Conservation (phyloP, 2,797 vertebrate genomes). For the Halcyon badia region DNA sequence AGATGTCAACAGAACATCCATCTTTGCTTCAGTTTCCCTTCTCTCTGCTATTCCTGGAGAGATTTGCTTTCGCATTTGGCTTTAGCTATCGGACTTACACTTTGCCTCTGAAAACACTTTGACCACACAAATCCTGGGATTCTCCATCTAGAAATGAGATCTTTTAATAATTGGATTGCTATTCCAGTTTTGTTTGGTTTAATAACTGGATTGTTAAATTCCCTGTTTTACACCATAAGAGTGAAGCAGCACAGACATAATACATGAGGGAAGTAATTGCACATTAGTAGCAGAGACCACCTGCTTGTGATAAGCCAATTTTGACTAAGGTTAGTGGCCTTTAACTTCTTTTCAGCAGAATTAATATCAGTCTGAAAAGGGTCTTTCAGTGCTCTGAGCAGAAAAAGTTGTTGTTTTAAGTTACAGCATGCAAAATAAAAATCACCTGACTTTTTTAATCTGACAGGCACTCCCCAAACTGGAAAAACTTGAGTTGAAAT, state of each 20-base stretch:
- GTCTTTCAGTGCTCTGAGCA: not conserved
- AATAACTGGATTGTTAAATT: not conserved
- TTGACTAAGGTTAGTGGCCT: not conserved
- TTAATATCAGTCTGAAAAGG: not conserved
- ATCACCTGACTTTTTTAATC: not conserved
- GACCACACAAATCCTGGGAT: not conserved
- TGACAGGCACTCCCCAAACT: not conserved
- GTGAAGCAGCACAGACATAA: not conserved
- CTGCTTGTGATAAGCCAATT: not conserved
- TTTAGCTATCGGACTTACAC: not conserved
- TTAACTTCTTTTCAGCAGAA: not conserved
- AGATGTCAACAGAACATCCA: not conserved
- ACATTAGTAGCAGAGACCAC: not conserved
- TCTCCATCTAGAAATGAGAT: not conserved
- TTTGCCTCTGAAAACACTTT: not conserved
- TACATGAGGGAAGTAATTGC: not conserved
- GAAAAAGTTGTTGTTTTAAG: not conserved
- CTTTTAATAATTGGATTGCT: not conserved
- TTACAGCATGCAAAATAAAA: not conserved
- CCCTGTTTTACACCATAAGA: not conserved
- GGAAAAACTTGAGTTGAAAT: not conserved
- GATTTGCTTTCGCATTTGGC: not conserved
- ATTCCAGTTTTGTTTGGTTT: not conserved
- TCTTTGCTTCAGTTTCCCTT: not conserved
- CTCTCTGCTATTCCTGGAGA: not conserved